A percentile compares a stretch with the other conserved stretches of the same genome.
These are phyloP conservation scores for Alaudala cheleensis DNA, from an alignment of 2,113 vertebrate genomes.

Conservation along the genomic window DNA sequence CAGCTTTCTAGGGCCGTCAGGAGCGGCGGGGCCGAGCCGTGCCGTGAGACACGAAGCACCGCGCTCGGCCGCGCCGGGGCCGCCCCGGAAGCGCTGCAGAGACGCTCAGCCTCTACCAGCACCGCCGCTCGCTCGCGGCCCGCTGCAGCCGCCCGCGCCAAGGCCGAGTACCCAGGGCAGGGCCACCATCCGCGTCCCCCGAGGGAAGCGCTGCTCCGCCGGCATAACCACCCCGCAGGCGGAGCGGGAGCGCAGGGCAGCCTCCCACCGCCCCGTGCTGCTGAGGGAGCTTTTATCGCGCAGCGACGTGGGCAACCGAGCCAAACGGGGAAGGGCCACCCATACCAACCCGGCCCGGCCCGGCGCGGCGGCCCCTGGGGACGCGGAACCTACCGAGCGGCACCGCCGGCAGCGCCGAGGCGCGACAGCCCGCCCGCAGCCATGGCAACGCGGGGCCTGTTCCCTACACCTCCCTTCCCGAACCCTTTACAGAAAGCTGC, in stretches of 20 bases:
- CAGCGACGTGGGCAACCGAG: constrained; percentile 15
- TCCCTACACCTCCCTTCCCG: accelerated
- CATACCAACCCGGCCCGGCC: neutral
- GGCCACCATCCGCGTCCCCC: neutral
- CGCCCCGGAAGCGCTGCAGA: neutral
- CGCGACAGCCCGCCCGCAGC: constrained; percentile 64
- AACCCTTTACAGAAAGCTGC: neutral
- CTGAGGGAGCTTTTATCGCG: neutral
- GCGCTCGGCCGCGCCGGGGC: neutral
- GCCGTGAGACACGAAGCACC: neutral
- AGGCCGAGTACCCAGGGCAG: neutral
- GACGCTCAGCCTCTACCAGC: accelerated
- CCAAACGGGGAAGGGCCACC: neutral
- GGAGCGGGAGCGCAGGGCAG: neutral
- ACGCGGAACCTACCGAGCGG: neutral
- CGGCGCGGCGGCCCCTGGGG: too few relatives aligned
- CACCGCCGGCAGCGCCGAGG: neutral
- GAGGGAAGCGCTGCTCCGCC: neutral
- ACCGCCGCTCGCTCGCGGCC: accelerated
- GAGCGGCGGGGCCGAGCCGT: neutral
- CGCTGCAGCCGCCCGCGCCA: neutral
- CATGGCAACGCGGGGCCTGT: constrained; percentile 78
- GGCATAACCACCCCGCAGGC: neutral
- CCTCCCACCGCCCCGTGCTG: neutral
- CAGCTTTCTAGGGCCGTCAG: neutral